Evolutionary conservation across 2,888 invertebrate genomes (phyloP), one percentile per base, ranked within the genome.

Genomic region (Philopedon plagiatum): DNA sequence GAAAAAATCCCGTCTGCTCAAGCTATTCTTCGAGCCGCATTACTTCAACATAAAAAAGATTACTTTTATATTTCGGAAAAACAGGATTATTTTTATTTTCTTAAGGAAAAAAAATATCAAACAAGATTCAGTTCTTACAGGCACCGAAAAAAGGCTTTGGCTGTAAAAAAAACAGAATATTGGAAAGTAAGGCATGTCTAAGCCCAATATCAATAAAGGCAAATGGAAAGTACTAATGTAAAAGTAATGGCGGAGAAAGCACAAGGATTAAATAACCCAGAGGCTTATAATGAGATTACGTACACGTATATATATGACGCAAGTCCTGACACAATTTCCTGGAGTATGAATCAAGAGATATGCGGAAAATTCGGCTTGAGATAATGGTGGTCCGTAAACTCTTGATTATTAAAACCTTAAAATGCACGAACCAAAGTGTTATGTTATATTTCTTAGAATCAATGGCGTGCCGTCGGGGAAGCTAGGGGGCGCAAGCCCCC

Each of bases 151-250:
- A 39, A 2, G 13, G 1, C 37, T 37, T 37, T 13, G n/a, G 37
- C 37, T 26, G 4, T 11, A 15, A 2, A 23, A 46, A 46, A 46
- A 46, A 23, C 46, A 46, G 21, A 46, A 46, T 51, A 51, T 21
- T 51, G 29, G 26, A 51, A 51, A 51, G 15, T 5, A 15, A 29
- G 15, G 51, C 51, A 13, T 51, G 51, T 15, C 29, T 51, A 51
- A 51, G 51, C 29, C 21, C 51, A 51, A 51, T 51, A 51, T 51
- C 51, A 51, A 51, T 51, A 51, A 51, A 26, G n/a, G 29, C 26
- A 51, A 39, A 51, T 51, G 51, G 29, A 29, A 51, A 29, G 29
- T 29, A 29, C 51, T 51, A 51, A 51, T 51, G 51, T 51, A 15
- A 51, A 51, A 51, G 51, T 51, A 51, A 51, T 29, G 51, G 51